Conservation (phyloP, 2,888 invertebrate species). For the Schizotus pectinicornis region DNA sequence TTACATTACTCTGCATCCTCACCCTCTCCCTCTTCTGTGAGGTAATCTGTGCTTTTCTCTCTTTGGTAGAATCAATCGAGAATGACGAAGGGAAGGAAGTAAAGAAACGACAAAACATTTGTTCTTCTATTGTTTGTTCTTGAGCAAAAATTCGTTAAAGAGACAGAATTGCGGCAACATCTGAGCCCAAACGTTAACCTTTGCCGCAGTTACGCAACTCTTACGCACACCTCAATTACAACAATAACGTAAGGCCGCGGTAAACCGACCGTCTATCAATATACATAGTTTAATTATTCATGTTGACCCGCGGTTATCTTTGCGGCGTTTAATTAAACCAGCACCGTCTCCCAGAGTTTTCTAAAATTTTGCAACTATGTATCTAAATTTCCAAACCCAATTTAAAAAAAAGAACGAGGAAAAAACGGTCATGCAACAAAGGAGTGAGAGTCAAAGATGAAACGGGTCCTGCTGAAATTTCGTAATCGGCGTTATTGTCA, state of each 20-base stretch:
- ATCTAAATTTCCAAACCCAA: too few relatives aligned
- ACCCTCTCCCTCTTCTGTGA: too few relatives aligned
- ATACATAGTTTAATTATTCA: conserved; percentile 11
- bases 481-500: conserved; percentile 2
- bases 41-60: too few relatives aligned
- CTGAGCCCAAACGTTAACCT: conserved; percentile 7
- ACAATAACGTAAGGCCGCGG: not conserved
- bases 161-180: conserved; percentile 4
- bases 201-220: conserved; percentile 9
- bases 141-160: too few relatives aligned
- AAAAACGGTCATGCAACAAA: not conserved
- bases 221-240: conserved; percentile 6
- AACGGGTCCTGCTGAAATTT: conserved; percentile 1
- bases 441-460: not conserved
- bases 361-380: not conserved
- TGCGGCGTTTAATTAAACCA: not conserved
- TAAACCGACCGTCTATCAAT: not conserved
- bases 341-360: not conserved
- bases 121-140: too few relatives aligned
- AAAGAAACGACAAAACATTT: too few relatives aligned
- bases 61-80: too few relatives aligned
- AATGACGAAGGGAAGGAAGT: too few relatives aligned
- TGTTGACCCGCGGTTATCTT: not conserved
- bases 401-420: conserved; percentile 6
- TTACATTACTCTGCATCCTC: too few relatives aligned